Conservation (phyloP, 2,888 invertebrate species). For the Bembecia ichneumoniformis region DNA sequence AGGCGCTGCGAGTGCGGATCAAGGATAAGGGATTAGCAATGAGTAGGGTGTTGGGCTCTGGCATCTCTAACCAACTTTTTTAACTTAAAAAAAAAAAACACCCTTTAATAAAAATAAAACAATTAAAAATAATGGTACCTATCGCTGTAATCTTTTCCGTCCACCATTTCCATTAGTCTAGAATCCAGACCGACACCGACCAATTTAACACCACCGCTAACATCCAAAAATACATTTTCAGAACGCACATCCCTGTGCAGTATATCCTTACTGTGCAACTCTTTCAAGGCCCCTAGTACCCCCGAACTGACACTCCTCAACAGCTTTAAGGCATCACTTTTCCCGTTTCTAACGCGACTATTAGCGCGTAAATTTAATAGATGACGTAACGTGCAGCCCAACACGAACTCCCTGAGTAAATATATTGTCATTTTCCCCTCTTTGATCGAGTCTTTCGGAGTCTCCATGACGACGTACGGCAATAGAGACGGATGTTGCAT, state of each 20-base stretch:
- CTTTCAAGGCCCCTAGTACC: conserved; percentile 81
- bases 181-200: conserved; percentile 81
- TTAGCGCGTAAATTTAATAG: conserved; percentile 16
- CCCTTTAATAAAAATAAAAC: neutral
- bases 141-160: conserved; percentile 46
- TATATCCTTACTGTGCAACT: conserved; percentile 85
- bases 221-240: conserved; percentile 81
- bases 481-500: conserved; percentile 81
- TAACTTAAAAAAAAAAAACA: no score
- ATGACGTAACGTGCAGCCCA: conserved; percentile 50
- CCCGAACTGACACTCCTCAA: conserved; percentile 79
- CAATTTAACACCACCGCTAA: conserved; percentile 72
- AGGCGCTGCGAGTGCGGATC: no score
- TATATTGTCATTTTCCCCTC: conserved; percentile 67
- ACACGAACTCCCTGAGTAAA: conserved; percentile 80
- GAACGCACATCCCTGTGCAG: conserved; percentile 87
- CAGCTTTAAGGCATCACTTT: conserved; percentile 43
- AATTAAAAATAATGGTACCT: conserved; percentile 18
- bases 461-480: conserved; percentile 82
- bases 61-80: no score
- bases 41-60: no score
- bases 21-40: no score
- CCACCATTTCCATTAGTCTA: conserved; percentile 73
- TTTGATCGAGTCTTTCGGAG: conserved; percentile 71
- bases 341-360: conserved; percentile 23